Evolutionary conservation across 2,888 invertebrate genomes (phyloP).

Genomic region (Parapristionchus giblindavisi): DNA sequence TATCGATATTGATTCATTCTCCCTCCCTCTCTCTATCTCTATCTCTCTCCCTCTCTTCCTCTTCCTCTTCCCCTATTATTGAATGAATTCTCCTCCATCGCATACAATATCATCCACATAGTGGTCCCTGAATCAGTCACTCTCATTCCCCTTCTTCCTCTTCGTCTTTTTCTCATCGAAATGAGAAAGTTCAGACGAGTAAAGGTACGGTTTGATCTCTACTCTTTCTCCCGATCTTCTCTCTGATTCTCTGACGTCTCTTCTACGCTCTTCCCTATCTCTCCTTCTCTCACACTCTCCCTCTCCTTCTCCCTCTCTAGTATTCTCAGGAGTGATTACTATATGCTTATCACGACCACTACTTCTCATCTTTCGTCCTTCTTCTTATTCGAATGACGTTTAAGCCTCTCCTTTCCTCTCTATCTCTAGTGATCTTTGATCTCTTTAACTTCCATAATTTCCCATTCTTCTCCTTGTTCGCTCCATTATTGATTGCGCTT

Average conservation of each 20-base stretch:
- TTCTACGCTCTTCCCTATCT: conserved; percentile 36
- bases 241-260: background rate
- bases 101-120: background rate
- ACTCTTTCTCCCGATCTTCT: no score
- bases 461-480: no score
- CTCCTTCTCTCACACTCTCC: conserved; percentile 36
- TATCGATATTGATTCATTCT: background rate
- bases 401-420: background rate
- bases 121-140: conserved; percentile 8
- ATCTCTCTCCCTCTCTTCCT: conserved; percentile 27
- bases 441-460: no score
- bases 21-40: conserved; percentile 18
- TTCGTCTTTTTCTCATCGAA: conserved; percentile 26
- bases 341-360: background rate
- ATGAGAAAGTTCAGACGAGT: no score
- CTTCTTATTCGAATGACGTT: no score
- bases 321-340: background rate
- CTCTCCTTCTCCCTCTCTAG: conserved; percentile 4
- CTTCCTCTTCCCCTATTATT: conserved; percentile 14
- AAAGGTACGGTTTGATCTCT: no score
- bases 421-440: no score
- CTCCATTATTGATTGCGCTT: no score
- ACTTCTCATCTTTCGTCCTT: background rate
- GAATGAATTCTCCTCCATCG: background rate
- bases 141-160: conserved; percentile 36